phyloP scores from a whole-genome alignment of 2,888 invertebrate species.

The Blera fallax region DNA sequence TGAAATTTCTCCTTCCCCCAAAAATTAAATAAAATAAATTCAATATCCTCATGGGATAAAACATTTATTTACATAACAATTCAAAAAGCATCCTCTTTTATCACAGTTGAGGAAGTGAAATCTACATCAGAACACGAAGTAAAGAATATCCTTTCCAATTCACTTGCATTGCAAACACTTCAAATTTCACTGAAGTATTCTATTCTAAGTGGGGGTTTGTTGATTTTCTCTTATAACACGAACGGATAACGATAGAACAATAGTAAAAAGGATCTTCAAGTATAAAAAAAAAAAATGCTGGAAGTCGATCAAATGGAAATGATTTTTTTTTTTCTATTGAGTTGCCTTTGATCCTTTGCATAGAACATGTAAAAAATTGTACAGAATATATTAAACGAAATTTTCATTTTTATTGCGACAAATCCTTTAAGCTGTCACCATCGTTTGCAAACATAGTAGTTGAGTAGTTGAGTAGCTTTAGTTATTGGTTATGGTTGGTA shows the following conservation, averaged over 20 bases:
- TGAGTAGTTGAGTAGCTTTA: neutral
- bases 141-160: slow-evolving; percentile 16
- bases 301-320: neutral
- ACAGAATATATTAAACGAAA: neutral
- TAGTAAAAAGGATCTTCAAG: neutral
- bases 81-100: slow-evolving; percentile 24
- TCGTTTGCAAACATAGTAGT: neutral
- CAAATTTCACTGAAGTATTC: slow-evolving; percentile 6
- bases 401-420: neutral
- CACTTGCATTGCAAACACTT: slow-evolving; percentile 25
- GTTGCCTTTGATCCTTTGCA: neutral
- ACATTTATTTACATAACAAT: slow-evolving; percentile 36
- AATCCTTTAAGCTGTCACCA: neutral
- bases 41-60: neutral
- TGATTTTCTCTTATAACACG: slow-evolving; percentile 27
- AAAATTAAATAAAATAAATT: neutral
- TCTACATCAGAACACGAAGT: neutral
- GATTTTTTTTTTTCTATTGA: neutral
- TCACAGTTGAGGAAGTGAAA: slow-evolving; percentile 4
- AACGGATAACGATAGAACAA: neutral
- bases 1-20: neutral
- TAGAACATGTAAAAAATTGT: neutral
- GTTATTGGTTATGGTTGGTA: neutral
- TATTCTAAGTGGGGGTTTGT: slow-evolving; percentile 21
- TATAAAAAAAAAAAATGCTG: neutral